Evolutionary conservation across 2,888 invertebrate genomes (phyloP).

Genomic region (Coelogynopora nodosa): DNA sequence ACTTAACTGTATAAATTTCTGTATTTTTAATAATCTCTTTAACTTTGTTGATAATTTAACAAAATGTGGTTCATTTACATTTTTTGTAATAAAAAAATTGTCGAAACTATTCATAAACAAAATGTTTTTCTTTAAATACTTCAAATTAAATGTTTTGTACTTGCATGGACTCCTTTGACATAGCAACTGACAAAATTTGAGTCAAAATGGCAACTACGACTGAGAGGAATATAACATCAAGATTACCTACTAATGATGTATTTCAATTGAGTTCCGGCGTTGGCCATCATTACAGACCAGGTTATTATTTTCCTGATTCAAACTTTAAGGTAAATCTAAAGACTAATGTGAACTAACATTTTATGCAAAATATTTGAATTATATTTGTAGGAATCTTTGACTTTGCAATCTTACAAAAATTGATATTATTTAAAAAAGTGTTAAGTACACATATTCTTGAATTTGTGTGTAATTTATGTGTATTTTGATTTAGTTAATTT

Average conservation of each 20-base stretch:
- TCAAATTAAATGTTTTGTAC: background rate
- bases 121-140: background rate
- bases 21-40: no score
- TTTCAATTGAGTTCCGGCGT: conserved; percentile 59
- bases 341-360: no score
- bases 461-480: no score
- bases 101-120: background rate
- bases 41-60: no score
- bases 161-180: background rate
- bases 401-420: no score
- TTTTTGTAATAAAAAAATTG: background rate
- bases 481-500: no score
- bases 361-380: no score
- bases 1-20: no score
- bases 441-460: no score
- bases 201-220: conserved; percentile 32
- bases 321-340: conserved; percentile 60
- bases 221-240: conserved; percentile 26
- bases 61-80: no score
- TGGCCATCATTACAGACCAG: conserved; percentile 60
- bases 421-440: no score
- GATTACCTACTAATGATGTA: conserved; percentile 44
- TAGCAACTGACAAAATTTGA: background rate
- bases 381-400: no score
- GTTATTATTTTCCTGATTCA: conserved; percentile 61